These are phyloP conservation scores for Proisotoma minuta DNA, from an alignment of 2,888 invertebrate genomes.

Conservation along the genomic window DNA sequence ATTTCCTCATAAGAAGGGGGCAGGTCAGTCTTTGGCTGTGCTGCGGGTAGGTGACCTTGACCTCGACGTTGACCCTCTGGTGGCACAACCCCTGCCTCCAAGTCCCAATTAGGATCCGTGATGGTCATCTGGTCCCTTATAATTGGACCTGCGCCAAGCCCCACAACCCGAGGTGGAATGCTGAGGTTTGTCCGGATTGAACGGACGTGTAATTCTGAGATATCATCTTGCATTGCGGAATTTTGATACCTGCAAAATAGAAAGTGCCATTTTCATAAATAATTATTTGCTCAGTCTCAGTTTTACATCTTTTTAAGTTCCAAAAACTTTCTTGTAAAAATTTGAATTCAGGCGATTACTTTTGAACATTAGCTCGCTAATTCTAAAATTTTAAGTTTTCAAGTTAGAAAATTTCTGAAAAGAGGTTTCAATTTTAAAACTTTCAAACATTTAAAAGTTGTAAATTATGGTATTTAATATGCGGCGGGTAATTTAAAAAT, in stretches of 20 bases:
- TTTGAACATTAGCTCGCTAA: too few species aligned
- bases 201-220: slow-evolving; percentile 4
- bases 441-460: too few species aligned
- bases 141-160: not conserved
- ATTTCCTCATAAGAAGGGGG: slow-evolving; percentile 34
- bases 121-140: not conserved
- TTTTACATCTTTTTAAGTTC: too few species aligned
- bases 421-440: too few species aligned
- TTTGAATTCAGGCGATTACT: too few species aligned
- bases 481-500: not conserved
- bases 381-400: too few species aligned
- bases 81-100: not conserved
- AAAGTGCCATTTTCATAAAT: too few species aligned
- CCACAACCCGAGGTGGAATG: not conserved
- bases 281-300: too few species aligned
- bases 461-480: too few species aligned
- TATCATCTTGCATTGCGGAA: slow-evolving; percentile 3
- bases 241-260: slow-evolving; percentile 4
- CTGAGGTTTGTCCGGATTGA: too few species aligned
- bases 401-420: too few species aligned
- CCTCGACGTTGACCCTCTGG: not conserved
- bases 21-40: slow-evolving; percentile 2
- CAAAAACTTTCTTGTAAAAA: too few species aligned
- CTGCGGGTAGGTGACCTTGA: not conserved
- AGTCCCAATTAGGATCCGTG: slow-evolving; percentile 1